Evolutionary conservation across 2,113 vertebrate genomes (phyloP), one percentile per base, ranked within the genome.

Genomic region (Probosciger aterrimus): DNA sequence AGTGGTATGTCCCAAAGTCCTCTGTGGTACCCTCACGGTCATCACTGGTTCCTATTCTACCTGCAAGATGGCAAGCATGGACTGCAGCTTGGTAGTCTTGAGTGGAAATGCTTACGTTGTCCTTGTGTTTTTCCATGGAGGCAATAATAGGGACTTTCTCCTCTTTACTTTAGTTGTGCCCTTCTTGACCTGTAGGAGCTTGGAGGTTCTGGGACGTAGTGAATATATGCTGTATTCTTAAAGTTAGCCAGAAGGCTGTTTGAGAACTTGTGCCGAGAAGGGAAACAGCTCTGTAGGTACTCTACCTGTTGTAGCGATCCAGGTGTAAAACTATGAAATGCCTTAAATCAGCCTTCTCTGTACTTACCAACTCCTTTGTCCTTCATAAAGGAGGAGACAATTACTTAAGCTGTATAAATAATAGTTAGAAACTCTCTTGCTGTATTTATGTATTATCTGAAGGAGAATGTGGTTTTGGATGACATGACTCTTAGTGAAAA

Each of bases 321-420:
- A 27, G 37, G 49, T 0, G 1, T 77, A 57, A 70, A 92, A 12
- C 43, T 55, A 46, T 7, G 47, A 50, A 41, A 15, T 16, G 11
- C 57, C 17, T n/a, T 59, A 59, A 47, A 62, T 16, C n/a, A 41
- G 1, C 65, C 41, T 79, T 41, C 41, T 57, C 49, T 25, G 24
- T 2, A 11, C 50, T 53, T 52, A 47, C 4, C 3, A 1, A 0
- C 0, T 47, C 70, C 23, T 49, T 35, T 59, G n/a, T 10, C 31
- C 33, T 19, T 83, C 31, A 1, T 14, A 14, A 64, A 80, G 50
- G 30, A 60, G 60, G 17, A 73, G 70, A 31, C 4, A 33, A 14
- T 82, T 43, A n/a, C n/a, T 75, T 59, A 5, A 31, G 9, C 47
- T 14, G 7, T 63, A 0, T 18, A 27, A 70, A 59, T 16, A 62